Evolutionary conservation across 2,797 vertebrate species (phyloP).

Genomic region (Periophthalmus magnuspinnatus): DNA sequence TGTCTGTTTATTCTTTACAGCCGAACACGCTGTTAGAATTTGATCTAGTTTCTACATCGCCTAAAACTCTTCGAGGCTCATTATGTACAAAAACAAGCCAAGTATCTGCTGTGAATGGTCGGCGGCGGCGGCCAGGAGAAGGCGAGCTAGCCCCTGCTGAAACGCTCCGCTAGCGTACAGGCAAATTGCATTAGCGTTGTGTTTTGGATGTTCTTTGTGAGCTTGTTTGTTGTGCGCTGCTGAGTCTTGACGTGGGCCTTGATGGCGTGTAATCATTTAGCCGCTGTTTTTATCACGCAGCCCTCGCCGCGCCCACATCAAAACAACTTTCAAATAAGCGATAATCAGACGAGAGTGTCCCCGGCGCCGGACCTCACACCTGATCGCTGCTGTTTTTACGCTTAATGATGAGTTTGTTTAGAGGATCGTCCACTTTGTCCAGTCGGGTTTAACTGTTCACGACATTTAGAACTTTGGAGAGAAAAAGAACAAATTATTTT

Average conservation of each 20-base stretch:
- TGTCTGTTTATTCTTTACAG: constrained; percentile 40
- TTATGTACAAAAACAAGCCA: constrained; percentile 61
- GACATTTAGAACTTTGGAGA: neutral
- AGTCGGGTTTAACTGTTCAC: neutral
- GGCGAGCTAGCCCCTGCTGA: constrained; percentile 34
- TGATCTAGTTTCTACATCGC: constrained; percentile 51
- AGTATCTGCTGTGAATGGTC: constrained; percentile 57
- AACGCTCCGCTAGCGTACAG: constrained; percentile 31
- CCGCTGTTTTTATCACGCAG: constrained; percentile 4
- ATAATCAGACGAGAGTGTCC: neutral
- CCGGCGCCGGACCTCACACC: neutral
- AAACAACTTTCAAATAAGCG: neutral
- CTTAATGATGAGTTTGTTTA: neutral
- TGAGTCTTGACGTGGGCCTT: neutral
- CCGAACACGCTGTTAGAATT: constrained; percentile 40
- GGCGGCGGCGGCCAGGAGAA: constrained; percentile 52
- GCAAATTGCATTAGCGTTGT: constrained; percentile 33
- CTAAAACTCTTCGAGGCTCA: constrained; percentile 64
- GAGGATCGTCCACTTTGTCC: neutral
- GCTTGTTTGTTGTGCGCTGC: constrained; percentile 26
- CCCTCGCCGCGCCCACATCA: neutral
- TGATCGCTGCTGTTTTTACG: neutral
- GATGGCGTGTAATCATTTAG: constrained; percentile 6
- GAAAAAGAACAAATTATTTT: neutral
- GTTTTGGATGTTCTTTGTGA: constrained; percentile 37